Conservation (phyloP, 1,140 invertebrate species). For the Saxidomus purpurata region DNA sequence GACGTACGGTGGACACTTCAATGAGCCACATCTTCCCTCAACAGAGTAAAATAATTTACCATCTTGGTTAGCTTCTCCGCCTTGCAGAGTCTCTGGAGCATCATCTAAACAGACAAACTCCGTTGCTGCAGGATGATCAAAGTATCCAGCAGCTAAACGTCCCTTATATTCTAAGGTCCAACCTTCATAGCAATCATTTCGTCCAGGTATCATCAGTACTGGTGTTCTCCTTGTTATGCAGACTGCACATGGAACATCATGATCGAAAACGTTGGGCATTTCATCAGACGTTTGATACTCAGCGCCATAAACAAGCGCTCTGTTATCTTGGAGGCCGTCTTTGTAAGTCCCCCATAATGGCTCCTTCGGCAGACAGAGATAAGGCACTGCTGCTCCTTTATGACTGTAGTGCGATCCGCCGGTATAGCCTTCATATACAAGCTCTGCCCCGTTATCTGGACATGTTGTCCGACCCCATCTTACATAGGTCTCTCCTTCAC, state of each 20-base stretch:
- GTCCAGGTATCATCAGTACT: conserved; percentile 59
- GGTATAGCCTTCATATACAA: conserved; percentile 23
- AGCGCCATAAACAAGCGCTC: conserved; percentile 1
- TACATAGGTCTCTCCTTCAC: not conserved
- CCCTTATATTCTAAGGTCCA: conserved; percentile 65
- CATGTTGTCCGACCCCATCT: conserved; percentile 43
- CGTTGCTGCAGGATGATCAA: not conserved
- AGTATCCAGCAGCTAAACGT: conserved; percentile 16
- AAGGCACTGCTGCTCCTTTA: not conserved
- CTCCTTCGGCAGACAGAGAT: conserved; percentile 15
- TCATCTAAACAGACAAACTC: conserved; percentile 62
- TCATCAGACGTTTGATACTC: conserved; percentile 4
- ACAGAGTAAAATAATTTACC: conserved; percentile 32
- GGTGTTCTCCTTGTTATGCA: conserved; percentile 45
- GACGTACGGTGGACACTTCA: conserved; percentile 51
- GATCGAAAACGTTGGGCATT: not conserved
- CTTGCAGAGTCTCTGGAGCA: not conserved
- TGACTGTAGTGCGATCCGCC: not conserved
- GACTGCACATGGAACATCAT: conserved; percentile 65
- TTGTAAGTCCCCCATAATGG: conserved; percentile 18
- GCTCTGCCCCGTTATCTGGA: not conserved
- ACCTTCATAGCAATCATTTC: conserved; percentile 50
- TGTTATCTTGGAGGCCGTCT: not conserved
- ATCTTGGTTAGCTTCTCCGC: not conserved
- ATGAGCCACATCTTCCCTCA: conserved; percentile 44